Evolutionary conservation across 2,888 invertebrate species (phyloP).

Genomic region (Pollenia labialis): DNA sequence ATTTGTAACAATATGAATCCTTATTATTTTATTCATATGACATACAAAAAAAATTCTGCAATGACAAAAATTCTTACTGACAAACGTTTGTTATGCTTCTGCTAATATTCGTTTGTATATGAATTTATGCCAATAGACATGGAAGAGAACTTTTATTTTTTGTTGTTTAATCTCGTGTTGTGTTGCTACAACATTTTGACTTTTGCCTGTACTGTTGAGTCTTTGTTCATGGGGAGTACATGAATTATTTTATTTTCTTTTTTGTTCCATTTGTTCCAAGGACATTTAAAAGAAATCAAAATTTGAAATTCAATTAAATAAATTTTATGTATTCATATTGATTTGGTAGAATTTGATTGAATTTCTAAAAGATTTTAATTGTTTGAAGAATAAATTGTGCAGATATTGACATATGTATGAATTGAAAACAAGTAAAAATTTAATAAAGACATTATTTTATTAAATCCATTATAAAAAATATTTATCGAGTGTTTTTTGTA

Average conservation of each 20-base stretch:
- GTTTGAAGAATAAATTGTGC: neutral
- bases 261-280: neutral
- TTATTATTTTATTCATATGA: constrained; percentile 9
- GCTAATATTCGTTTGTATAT: neutral
- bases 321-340: neutral
- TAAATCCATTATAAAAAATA: too few species aligned
- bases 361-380: neutral
- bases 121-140: neutral
- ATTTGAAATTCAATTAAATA: neutral
- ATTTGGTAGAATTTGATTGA: neutral
- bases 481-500: too few species aligned
- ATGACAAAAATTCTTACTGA: neutral
- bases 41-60: neutral
- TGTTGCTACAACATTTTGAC: neutral
- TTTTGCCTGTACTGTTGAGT: neutral
- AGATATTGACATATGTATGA: too few species aligned
- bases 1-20: neutral
- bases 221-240: neutral
- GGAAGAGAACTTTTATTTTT: neutral
- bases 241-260: neutral
- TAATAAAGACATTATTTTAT: too few species aligned
- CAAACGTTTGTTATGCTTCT: neutral
- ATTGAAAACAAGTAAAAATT: too few species aligned
- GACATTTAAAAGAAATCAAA: neutral
- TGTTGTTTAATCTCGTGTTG: neutral